Evolutionary conservation across 2,888 invertebrate species (phyloP), one percentile per base, ranked within the genome.

Genomic region (Cordilura impudica): DNA sequence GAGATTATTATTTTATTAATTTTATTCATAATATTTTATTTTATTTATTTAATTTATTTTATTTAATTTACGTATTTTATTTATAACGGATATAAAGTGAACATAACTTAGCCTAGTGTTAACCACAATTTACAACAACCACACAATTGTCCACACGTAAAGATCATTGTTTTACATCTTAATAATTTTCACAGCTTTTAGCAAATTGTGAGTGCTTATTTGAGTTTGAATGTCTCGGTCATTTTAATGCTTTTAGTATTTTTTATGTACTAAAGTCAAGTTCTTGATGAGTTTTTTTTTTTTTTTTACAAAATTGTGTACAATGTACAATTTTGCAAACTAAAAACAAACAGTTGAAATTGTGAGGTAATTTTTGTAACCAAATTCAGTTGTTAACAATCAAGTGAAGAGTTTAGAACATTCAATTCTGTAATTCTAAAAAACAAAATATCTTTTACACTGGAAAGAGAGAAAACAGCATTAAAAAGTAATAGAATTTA

Each of bases 381-480:
- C 39, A 66, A 54, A 21, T 65, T 79, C 31, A 79, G 79, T 79
- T 75, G 67, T 63, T 63, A 29, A 56, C n/a, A 51, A 69, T 35
- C 71, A 26, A 45, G 56, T 31, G 53, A 63, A 63, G 75, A n/a
- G 67, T 16, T 72, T 45, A 79, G 75, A 79, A 75, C 79, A 71
- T 56, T 35, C 49, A 10, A 1, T 45, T 31, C 31, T n/a, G 6
- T 29, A 5, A 16, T 72, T 0, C n/a, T 18, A 14, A 4, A 2
- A 51, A 58, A 10, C 3, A n/a, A 10, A n/a, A 49, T 47, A 31
- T 10, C 2, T 14, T 18, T 3, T 10, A 31, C 19, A 43, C 3
- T n/a, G 35, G 6, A 7, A 10, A 43, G 61, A 71, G 35, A 21
- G 14, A 31, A 43, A 58, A 19, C 23, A 16, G 19, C n/a, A n/a